These are phyloP conservation scores for Pteropus rufus DNA, from an alignment of 2,797 vertebrate species.

Conservation along the genomic window DNA sequence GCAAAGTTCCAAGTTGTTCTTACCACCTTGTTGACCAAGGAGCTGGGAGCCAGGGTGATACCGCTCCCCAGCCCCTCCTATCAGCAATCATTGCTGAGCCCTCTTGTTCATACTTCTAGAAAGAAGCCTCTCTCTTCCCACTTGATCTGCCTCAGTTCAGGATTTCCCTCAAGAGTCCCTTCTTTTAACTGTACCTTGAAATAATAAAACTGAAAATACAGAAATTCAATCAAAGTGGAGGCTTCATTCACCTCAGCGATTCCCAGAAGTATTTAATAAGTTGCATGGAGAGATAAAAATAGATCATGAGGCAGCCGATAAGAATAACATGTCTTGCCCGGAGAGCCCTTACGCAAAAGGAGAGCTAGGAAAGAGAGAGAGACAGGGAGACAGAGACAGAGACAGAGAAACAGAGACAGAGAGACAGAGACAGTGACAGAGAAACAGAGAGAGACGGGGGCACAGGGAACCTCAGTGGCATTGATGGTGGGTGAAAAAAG, in stretches of 20 bases:
- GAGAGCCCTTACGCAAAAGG: background rate
- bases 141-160: background rate
- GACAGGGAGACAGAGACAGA: too few relatives aligned
- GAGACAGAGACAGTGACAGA: background rate
- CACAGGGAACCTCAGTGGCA: background rate
- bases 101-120: background rate
- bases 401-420: background rate
- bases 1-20: background rate
- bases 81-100: background rate
- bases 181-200: background rate
- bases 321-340: background rate
- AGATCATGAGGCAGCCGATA: background rate
- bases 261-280: constrained; percentile 35
- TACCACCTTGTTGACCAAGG: background rate
- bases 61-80: too few relatives aligned
- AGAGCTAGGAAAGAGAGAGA: background rate
- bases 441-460: background rate
- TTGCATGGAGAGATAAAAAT: constrained; percentile 21
- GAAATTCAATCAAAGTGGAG: background rate
- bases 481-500: background rate
- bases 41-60: background rate
- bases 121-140: background rate
- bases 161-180: background rate
- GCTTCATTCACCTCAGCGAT: background rate
- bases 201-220: constrained; percentile 34